These are phyloP conservation scores for Esox lucius DNA, from an alignment of 2,797 vertebrate genomes.

Conservation along the genomic window DNA sequence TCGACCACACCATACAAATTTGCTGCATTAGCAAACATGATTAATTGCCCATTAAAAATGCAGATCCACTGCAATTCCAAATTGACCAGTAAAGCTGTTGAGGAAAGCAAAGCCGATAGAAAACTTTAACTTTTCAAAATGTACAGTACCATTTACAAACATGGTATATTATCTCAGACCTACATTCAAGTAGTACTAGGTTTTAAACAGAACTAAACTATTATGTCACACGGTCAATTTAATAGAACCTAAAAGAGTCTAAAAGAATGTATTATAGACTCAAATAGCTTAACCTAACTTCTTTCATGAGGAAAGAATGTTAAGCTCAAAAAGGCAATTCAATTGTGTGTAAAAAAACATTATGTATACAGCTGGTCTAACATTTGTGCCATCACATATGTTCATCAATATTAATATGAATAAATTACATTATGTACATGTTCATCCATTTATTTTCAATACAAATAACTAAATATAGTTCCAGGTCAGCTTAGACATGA, in stretches of 20 bases:
- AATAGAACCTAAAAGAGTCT: too few relatives aligned
- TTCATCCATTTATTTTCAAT: constrained; percentile 16
- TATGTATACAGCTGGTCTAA: background rate
- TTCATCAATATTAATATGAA: constrained; percentile 44
- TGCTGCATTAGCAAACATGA: background rate
- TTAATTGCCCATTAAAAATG: constrained; percentile 7
- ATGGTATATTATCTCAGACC: background rate
- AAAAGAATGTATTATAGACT: too few relatives aligned
- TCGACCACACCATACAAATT: background rate
- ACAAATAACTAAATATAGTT: constrained; percentile 8
- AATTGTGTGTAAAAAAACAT: too few relatives aligned
- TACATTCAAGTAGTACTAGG: background rate
- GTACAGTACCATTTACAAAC: constrained; percentile 36
- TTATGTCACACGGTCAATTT: constrained; percentile 5
- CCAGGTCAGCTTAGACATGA: background rate
- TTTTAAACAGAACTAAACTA: background rate
- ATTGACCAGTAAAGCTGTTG: background rate
- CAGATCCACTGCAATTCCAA: background rate
- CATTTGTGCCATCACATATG: constrained; percentile 21
- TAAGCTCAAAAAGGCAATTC: too few relatives aligned
- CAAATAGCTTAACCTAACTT: too few relatives aligned
- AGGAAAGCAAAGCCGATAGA: background rate
- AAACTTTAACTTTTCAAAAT: background rate
- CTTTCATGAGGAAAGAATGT: too few relatives aligned
- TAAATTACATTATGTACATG: constrained; percentile 51